phyloP scores from a whole-genome alignment of 2,797 vertebrate species.

The Melanotaenia maccullochi region DNA sequence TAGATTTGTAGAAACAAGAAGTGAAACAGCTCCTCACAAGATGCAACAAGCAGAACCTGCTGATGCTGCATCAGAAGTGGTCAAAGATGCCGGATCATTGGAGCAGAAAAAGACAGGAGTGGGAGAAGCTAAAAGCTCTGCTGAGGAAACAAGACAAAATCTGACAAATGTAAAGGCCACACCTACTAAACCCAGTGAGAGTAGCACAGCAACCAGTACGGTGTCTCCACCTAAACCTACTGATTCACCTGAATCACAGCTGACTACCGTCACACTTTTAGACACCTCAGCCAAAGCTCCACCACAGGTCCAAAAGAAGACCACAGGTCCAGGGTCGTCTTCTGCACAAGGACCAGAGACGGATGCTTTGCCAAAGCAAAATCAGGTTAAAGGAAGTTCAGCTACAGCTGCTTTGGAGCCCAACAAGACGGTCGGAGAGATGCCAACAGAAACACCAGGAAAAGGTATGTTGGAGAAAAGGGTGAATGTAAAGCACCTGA shows the following conservation, averaged over 20 bases:
- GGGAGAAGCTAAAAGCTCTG: background rate
- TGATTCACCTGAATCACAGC: background rate
- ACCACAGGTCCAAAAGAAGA: background rate
- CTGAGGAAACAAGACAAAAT: background rate
- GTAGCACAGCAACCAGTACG: background rate
- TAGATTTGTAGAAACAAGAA: background rate
- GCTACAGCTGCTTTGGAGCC: background rate
- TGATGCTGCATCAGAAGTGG: background rate
- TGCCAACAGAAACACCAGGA: background rate
- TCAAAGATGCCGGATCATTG: background rate
- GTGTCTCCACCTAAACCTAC: background rate
- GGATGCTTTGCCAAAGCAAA: background rate
- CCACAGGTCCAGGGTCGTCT: conserved; percentile 4
- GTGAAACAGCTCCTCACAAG: background rate
- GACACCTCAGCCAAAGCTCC: background rate
- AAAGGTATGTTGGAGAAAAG: background rate
- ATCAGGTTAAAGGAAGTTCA: background rate
- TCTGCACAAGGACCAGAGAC: background rate
- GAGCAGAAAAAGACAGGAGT: background rate
- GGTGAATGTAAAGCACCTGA: background rate
- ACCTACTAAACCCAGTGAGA: background rate
- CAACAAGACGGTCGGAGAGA: background rate
- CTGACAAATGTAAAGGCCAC: background rate
- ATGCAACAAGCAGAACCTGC: background rate
- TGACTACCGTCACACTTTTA: background rate